phyloP scores from a whole-genome alignment of 2,797 vertebrate genomes.

The Lateolabrax maculatus region DNA sequence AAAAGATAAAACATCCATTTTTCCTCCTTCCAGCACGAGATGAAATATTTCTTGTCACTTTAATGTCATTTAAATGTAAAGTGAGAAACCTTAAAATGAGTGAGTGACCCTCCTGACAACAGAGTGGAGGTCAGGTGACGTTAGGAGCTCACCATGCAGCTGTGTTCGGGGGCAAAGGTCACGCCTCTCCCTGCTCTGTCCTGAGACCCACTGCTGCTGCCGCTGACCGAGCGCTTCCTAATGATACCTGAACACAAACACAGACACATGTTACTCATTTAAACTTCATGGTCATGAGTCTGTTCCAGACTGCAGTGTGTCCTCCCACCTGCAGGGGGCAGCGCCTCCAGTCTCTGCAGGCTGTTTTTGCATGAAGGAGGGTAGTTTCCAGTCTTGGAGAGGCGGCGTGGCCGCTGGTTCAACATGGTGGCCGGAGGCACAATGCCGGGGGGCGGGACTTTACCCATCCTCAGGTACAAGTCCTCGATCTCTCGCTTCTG shows the following conservation, averaged over 20 bases:
- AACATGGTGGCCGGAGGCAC: conserved; percentile 92
- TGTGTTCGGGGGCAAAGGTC: conserved; percentile 88
- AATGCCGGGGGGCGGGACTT: conserved; percentile 90
- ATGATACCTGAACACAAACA: conserved; percentile 87
- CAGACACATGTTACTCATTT: neutral
- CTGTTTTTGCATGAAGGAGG: conserved; percentile 87
- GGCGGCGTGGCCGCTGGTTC: conserved; percentile 90
- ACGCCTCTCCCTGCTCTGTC: conserved; percentile 89
- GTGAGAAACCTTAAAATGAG: no score
- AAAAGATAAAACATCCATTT: no score
- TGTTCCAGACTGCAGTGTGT: neutral
- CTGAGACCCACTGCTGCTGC: conserved; percentile 91
- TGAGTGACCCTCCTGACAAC: no score
- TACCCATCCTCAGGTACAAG: conserved; percentile 90
- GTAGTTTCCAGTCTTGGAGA: conserved; percentile 90
- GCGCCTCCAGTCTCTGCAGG: conserved; percentile 88
- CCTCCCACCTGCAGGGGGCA: conserved; percentile 82
- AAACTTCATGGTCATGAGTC: neutral
- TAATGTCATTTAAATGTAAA: no score
- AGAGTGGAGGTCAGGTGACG: no score
- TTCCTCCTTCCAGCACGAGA: no score
- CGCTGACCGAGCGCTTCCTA: conserved; percentile 89
- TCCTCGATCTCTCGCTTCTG: conserved; percentile 96
- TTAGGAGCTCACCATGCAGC: conserved; percentile 70
- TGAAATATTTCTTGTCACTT: no score